A percentile compares a stretch with the other conserved stretches of the same genome.
phyloP scores from a whole-genome alignment of 2,888 invertebrate genomes.

The Apotomis capreana region DNA sequence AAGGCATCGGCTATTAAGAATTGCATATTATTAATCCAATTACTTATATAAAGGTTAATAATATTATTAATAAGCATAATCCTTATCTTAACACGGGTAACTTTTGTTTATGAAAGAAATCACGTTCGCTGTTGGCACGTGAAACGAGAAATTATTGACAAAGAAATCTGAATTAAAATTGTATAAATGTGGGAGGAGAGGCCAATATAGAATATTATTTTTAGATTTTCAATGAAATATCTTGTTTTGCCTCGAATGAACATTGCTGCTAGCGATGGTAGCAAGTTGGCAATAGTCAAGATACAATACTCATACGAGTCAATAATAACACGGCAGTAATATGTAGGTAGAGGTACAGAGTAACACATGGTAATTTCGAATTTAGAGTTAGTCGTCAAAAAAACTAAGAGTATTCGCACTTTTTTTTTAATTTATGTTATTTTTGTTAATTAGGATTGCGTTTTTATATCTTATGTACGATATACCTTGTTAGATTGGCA shows the following conservation, averaged over 20 bases:
- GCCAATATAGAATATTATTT: conserved; percentile 6
- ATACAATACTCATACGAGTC: too few relatives aligned
- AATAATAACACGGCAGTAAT: too few relatives aligned
- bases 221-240: conserved; percentile 10
- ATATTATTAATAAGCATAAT: conserved; percentile 10
- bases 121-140: conserved; percentile 29
- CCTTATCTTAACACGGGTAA: conserved; percentile 26
- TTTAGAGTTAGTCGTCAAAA: too few relatives aligned
- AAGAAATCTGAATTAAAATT: conserved; percentile 5
- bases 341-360: too few relatives aligned
- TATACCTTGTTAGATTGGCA: too few relatives aligned
- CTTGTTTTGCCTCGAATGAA: neutral
- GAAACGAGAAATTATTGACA: conserved; percentile 18
- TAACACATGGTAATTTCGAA: too few relatives aligned
- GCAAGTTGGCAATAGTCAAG: neutral
- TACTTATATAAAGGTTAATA: neutral
- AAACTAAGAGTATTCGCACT: too few relatives aligned
- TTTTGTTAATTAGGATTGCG: too few relatives aligned
- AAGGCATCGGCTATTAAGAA: neutral
- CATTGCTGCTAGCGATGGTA: neutral
- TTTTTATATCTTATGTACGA: too few relatives aligned
- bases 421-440: too few relatives aligned
- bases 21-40: neutral
- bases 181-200: conserved; percentile 5
- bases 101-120: conserved; percentile 31